phyloP scores from a whole-genome alignment of 2,113 vertebrate species.

The Neoarius graeffei region DNA sequence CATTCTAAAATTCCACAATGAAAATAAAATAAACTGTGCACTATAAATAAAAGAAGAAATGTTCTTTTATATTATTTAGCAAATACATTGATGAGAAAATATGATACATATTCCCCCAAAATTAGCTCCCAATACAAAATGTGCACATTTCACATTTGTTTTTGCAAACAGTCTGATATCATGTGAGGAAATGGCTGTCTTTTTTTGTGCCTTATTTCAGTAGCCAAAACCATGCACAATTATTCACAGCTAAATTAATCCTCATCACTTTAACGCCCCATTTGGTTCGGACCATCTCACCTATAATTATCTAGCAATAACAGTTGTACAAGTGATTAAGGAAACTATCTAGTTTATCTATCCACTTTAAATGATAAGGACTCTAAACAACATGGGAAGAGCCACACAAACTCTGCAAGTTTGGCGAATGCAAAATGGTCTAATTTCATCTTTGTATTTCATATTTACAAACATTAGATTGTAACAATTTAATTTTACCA shows the following conservation, averaged over 20 bases:
- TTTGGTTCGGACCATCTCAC: background rate
- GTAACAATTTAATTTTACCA: background rate
- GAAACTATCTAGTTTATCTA: background rate
- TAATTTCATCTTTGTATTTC: background rate
- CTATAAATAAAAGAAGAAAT: background rate
- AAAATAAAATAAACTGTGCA: background rate
- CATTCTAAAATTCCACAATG: background rate
- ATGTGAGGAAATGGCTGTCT: background rate
- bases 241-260: background rate
- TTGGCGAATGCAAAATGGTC: background rate
- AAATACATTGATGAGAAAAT: background rate
- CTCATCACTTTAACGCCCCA: background rate
- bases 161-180: background rate
- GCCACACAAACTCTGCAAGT: background rate
- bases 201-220: background rate
- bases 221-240: background rate
- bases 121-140: background rate
- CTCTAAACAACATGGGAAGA: background rate
- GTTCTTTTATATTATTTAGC: background rate
- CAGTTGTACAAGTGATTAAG: background rate
- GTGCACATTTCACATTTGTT: background rate
- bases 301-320: background rate
- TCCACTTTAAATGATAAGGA: background rate
- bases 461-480: background rate
- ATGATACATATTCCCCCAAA: background rate